A percentile compares a stretch with the other conserved stretches of the same genome.
Conservation (phyloP, 2,888 invertebrate species). For the Caenorhabditis sp. region DNA sequence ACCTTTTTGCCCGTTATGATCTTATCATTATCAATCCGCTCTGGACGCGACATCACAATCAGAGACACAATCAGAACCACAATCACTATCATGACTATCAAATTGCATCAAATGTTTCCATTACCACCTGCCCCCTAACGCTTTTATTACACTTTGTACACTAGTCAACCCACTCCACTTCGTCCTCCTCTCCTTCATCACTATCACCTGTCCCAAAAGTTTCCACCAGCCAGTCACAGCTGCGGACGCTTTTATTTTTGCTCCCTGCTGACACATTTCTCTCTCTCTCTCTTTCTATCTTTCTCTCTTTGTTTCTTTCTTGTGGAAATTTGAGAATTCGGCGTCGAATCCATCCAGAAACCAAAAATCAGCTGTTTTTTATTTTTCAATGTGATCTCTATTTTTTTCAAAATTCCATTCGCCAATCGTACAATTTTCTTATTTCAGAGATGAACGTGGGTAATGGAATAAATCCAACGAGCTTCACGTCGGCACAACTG, state of each 20-base stretch:
- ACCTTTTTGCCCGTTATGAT: constrained; percentile 35
- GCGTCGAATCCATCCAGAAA: constrained; percentile 10
- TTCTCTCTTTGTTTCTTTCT: constrained; percentile 6
- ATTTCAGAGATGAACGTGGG: constrained; percentile 65
- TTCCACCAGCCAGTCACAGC: constrained; percentile 6
- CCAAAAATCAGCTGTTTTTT: not conserved
- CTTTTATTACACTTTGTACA: constrained; percentile 51
- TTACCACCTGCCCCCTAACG: constrained; percentile 44
- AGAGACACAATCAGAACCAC: not conserved
- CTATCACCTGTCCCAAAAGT: constrained; percentile 14
- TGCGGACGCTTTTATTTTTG: constrained; percentile 17
- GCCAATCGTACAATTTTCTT: too few species aligned
- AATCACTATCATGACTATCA: constrained; percentile 43
- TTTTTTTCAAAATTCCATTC: constrained; percentile 31
- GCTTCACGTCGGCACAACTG: constrained; percentile 33
- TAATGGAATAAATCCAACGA: constrained; percentile 28
- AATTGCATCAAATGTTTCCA: constrained; percentile 59
- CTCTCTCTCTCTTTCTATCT: too few species aligned
- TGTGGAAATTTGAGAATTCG: not conserved
- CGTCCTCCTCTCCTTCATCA: constrained; percentile 9
- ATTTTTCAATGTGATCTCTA: not conserved
- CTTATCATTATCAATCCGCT: constrained; percentile 37
- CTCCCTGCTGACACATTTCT: not conserved
- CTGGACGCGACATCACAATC: constrained; percentile 13
- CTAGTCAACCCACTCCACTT: constrained; percentile 17